A percentile compares a stretch with the other conserved stretches of the same genome.
These are phyloP conservation scores for Pseudochirops cupreus DNA, from an alignment of 2,797 vertebrate species.

Conservation along the genomic window DNA sequence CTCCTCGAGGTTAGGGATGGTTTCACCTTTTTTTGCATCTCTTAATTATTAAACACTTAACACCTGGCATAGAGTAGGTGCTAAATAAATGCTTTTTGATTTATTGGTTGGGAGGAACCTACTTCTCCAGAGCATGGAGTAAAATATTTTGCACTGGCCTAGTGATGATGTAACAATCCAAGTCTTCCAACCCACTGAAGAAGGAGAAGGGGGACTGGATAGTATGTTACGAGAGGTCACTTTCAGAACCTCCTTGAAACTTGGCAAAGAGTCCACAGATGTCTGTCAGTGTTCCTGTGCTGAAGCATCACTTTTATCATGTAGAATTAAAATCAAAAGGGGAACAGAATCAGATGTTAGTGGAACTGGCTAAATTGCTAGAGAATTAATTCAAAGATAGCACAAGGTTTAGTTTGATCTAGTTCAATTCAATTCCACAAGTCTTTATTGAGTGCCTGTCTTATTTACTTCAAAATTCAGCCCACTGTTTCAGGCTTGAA, in stretches of 20 bases:
- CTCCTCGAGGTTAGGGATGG: too few species aligned
- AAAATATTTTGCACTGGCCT: background rate
- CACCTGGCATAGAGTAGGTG: too few species aligned
- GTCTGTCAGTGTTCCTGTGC: background rate
- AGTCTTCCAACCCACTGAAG: background rate
- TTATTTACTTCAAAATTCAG: background rate
- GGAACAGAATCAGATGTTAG: background rate
- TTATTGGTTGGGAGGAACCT: background rate
- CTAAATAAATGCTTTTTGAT: background rate
- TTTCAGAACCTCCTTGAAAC: slow-evolving; percentile 49
- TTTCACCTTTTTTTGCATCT: background rate
- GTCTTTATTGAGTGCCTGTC: background rate
- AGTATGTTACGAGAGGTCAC: slow-evolving; percentile 33
- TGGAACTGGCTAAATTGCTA: background rate
- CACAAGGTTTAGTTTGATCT: background rate
- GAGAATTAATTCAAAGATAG: background rate
- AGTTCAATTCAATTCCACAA: background rate
- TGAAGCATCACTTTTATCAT: fast-evolving
- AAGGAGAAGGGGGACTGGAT: background rate
- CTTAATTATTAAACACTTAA: background rate
- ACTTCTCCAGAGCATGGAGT: background rate
- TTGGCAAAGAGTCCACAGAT: background rate
- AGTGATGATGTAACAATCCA: background rate
- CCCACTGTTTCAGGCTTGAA: background rate
- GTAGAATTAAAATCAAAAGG: slow-evolving; percentile 13